These are phyloP conservation scores for Xiphophorus birchmanni DNA, from an alignment of 2,797 vertebrate genomes.

Conservation along the genomic window DNA sequence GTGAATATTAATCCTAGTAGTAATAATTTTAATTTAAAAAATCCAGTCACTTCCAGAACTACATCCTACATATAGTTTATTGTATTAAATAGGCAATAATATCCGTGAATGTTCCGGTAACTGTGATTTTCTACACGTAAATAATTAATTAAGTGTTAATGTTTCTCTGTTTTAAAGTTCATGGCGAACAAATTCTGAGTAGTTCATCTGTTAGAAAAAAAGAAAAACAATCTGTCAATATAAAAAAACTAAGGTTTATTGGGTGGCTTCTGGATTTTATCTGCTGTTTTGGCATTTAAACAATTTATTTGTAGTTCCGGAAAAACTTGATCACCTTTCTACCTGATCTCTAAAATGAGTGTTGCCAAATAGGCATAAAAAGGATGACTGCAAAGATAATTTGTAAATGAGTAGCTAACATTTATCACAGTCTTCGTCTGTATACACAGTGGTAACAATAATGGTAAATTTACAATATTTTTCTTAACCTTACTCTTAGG, in stretches of 20 bases:
- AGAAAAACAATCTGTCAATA: neutral
- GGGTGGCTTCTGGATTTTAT: neutral
- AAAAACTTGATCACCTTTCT: neutral
- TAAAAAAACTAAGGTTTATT: neutral
- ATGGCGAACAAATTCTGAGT: neutral
- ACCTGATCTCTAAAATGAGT: neutral
- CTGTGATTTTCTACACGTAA: neutral
- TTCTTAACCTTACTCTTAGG: neutral
- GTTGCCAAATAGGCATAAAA: neutral
- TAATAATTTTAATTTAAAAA: neutral
- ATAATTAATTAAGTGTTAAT: neutral
- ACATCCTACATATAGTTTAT: neutral
- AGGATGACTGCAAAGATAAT: neutral
- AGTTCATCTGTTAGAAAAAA: neutral
- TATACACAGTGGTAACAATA: neutral
- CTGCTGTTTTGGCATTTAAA: neutral
- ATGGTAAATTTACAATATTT: neutral
- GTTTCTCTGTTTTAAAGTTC: neutral
- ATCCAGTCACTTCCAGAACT: neutral
- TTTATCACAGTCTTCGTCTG: neutral
- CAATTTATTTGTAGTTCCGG: neutral
- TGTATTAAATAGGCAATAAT: neutral
- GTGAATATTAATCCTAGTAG: neutral
- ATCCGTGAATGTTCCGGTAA: neutral
- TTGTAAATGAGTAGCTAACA: neutral